phyloP scores from a whole-genome alignment of 2,797 vertebrate species.

The Urosaurus nigricauda region DNA sequence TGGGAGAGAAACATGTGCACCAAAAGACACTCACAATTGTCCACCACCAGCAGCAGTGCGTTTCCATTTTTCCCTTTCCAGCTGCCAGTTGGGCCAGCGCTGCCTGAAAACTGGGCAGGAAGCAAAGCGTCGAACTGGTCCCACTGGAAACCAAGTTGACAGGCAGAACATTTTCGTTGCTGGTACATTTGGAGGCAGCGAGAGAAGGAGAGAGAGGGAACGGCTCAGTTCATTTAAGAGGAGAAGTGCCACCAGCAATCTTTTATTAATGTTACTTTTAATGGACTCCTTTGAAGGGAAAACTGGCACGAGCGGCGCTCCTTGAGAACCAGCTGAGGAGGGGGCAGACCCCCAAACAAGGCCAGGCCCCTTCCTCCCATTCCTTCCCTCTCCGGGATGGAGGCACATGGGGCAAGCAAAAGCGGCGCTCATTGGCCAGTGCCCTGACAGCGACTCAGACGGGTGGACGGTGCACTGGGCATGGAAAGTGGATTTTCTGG shows the following conservation, averaged over 20 bases:
- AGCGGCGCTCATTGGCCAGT: neutral
- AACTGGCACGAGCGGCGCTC: neutral
- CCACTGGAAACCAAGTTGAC: slow-evolving; percentile 13
- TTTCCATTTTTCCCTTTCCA: neutral
- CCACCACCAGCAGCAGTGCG: neutral
- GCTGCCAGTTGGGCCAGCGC: neutral
- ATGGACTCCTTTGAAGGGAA: slow-evolving; percentile 16
- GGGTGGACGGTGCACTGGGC: too few relatives aligned
- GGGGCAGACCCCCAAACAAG: neutral
- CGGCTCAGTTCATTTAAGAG: neutral
- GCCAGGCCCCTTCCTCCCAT: too few relatives aligned
- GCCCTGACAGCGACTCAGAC: too few relatives aligned
- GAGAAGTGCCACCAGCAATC: neutral
- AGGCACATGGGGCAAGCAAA: neutral
- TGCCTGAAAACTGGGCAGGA: neutral
- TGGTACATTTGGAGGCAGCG: neutral
- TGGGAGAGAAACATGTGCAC: too few relatives aligned
- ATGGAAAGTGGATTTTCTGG: too few relatives aligned
- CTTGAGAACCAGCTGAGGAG: neutral
- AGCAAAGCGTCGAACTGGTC: slow-evolving; percentile 18
- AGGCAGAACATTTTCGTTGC: slow-evolving; percentile 18
- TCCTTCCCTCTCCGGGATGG: neutral
- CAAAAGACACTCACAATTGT: too few relatives aligned
- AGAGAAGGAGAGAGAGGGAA: neutral
- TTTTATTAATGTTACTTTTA: slow-evolving; percentile 22